Conservation (phyloP, 2,113 vertebrate species). For the Alethe castanea region DNA sequence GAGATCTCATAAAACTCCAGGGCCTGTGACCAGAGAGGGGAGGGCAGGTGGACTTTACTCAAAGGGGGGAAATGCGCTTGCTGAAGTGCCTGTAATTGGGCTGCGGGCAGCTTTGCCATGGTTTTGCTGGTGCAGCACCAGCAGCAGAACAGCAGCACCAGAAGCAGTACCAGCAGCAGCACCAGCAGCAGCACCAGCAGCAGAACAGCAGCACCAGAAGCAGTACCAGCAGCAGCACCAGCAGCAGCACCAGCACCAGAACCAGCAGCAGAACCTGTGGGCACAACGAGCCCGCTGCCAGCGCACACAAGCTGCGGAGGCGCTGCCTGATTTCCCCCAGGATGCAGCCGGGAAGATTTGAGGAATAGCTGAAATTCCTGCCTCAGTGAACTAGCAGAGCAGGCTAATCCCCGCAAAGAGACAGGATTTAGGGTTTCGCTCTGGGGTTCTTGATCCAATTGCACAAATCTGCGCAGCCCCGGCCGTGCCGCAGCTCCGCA, state of each 20-base stretch:
- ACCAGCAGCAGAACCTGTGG: background rate
- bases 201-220: background rate
- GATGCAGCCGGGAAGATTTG: background rate
- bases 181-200: background rate
- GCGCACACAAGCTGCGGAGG: background rate
- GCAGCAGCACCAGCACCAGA: background rate
- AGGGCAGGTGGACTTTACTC: background rate
- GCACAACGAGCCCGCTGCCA: background rate
- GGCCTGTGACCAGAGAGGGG: background rate
- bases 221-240: background rate
- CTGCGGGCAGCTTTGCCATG: background rate
- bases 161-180: background rate
- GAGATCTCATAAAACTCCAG: background rate
- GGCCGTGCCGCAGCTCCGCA: background rate
- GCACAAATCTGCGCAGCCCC: constrained; percentile 11
- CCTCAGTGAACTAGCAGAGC: constrained; percentile 3
- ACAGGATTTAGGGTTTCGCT: constrained; percentile 58
- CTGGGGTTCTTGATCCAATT: constrained; percentile 46
- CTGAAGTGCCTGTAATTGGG: background rate
- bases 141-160: background rate
- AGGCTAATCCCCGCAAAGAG: constrained; percentile 67
- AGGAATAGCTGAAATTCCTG: constrained; percentile 15
- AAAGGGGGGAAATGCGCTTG: background rate
- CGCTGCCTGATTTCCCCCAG: constrained; percentile 58
- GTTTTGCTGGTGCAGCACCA: background rate